phyloP scores from a whole-genome alignment of 1,140 invertebrate genomes.

The Drosophila melanogaster region Release_6_plus_ISO1_MT NT_033779.5:8574501-8575000 shows the following conservation, averaged over 20 bases:
- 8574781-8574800: constrained; percentile 60
- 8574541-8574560: too few species aligned
- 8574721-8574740: constrained; percentile 78
- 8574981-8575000: constrained; percentile 2
- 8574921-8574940: constrained; percentile 83
- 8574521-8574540: too few species aligned
- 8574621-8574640: constrained; percentile 21
- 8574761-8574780: constrained; percentile 9
- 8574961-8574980: constrained; percentile 66
- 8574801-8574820: constrained; percentile 61
- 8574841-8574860: constrained; percentile 34
- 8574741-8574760: constrained; percentile 54
- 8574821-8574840: constrained; percentile 7
- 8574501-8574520: too few species aligned
- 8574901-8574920: constrained; percentile 63
- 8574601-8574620: background rate
- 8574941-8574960: constrained; percentile 84
- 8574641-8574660: constrained; percentile 9
- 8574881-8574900: constrained; percentile 51
- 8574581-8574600: background rate
- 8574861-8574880: constrained; percentile 60
- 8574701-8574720: constrained; percentile 81
- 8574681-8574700: constrained; percentile 70
- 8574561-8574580: too few species aligned
- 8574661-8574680: constrained; percentile 57